Conservation (phyloP, 1,140 invertebrate genomes). For the Drosophila obscura region DNA sequence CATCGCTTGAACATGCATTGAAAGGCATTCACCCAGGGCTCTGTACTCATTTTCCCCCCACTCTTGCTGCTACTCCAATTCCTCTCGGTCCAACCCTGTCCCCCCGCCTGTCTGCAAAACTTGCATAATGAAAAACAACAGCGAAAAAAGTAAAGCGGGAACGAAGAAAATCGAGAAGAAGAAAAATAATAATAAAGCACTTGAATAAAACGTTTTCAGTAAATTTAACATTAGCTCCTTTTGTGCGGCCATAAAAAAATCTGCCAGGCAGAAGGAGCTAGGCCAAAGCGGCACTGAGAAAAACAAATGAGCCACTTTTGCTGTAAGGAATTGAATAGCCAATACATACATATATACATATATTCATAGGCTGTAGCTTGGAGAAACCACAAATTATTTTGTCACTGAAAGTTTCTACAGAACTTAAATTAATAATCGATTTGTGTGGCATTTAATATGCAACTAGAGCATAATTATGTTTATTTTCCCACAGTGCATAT, state of each 20-base stretch:
- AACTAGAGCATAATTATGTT: no score
- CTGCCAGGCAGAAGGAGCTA: slow-evolving; percentile 33
- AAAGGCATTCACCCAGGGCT: slow-evolving; percentile 33
- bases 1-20: slow-evolving; percentile 63
- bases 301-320: neutral
- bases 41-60: slow-evolving; percentile 5
- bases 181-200: slow-evolving; percentile 78
- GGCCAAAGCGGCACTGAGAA: slow-evolving; percentile 10
- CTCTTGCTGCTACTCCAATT: neutral
- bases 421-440: no score
- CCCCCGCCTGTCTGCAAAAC: slow-evolving; percentile 29
- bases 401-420: no score
- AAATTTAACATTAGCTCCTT: slow-evolving; percentile 81
- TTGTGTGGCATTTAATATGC: no score
- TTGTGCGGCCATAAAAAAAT: slow-evolving; percentile 72
- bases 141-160: slow-evolving; percentile 25
- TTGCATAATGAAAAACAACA: slow-evolving; percentile 58
- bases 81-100: no score
- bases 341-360: no score
- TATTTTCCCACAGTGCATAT: slow-evolving; percentile 11
- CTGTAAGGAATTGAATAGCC: no score
- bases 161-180: slow-evolving; percentile 30
- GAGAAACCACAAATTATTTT: no score
- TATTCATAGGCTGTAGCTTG: no score
- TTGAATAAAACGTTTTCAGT: slow-evolving; percentile 82